Evolutionary conservation across 1,140 invertebrate species (phyloP), one percentile per base, ranked within the genome.

Genomic region (Agraylea sexmaculata): DNA sequence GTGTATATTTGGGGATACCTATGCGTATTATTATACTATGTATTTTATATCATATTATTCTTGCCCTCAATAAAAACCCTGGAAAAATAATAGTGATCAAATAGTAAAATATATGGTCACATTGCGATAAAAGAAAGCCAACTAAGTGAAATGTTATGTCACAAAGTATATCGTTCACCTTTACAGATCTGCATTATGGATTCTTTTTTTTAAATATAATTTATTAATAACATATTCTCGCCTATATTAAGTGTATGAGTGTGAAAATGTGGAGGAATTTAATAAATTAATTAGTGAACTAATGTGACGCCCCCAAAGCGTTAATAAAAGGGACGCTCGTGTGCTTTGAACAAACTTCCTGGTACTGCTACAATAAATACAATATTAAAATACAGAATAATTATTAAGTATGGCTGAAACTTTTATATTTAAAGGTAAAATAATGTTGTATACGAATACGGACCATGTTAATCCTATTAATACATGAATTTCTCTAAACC

Each of bases 401-500:
- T 25, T 25, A 25, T 25, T 25, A 7, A 7, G 23, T 25, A 25
- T 7, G 7, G n/a, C n/a, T 25, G 7, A 25, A n/a, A 7, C n/a
- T 25, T 7, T 6, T 7, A n/a, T 39, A 1, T 34, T 34, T 34
- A 7, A 10, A 41, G 19, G n/a, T n/a, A n/a, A n/a, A n/a, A n/a
- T n/a, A n/a, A n/a, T n/a, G n/a, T n/a, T n/a, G n/a, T n/a, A n/a
- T n/a, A n/a, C n/a, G n/a, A n/a, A n/a, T 42, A 16, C 40, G 16
- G 35, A 22, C 33, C 40, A 21, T 36, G 31, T 20, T 42, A 42
- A 42, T 42, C 40, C 40, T 42, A 42, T 42, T 42, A 42, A 42
- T 42, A 28, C 16, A 28, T 34, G 37, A 17, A 29, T 17, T n/a
- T 34, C 40, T 34, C 29, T 17, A 42, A 42, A 36, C 8, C 25